Evolutionary conservation across 2,113 vertebrate species (phyloP).

Genomic region (Erythrolamprus reginae): DNA sequence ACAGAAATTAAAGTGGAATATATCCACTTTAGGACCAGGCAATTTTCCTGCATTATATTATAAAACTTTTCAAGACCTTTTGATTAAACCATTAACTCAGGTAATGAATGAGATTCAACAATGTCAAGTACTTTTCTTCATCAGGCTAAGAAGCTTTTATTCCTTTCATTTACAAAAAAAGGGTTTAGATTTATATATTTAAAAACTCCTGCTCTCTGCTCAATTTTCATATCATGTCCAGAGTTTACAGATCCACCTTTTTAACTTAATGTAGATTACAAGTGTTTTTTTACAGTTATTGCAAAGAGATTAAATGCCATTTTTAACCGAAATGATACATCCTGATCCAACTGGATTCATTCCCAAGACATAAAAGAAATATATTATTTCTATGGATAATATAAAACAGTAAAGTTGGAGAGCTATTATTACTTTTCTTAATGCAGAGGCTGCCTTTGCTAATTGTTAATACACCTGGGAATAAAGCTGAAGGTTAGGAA

Average conservation of each 20-base stretch:
- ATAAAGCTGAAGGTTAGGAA: background rate
- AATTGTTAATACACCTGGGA: background rate
- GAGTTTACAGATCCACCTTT: background rate
- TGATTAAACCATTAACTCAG: background rate
- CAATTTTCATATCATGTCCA: background rate
- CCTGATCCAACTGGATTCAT: background rate
- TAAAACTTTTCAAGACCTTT: background rate
- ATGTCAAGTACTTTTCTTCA: background rate
- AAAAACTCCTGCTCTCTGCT: background rate
- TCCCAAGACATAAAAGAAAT: background rate
- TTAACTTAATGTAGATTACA: background rate
- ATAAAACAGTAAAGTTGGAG: background rate
- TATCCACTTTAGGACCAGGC: background rate
- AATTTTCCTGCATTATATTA: background rate
- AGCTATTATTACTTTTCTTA: background rate
- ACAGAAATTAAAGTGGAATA: background rate
- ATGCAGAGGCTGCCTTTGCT: background rate
- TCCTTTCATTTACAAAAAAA: background rate
- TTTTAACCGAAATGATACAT: background rate
- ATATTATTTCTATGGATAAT: background rate
- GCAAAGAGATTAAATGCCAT: background rate
- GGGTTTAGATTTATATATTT: background rate
- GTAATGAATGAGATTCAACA: background rate
- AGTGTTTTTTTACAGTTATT: background rate
- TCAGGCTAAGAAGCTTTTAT: background rate